phyloP scores from a whole-genome alignment of 2,797 vertebrate genomes.

The Heteromormyrus szaboi region DNA sequence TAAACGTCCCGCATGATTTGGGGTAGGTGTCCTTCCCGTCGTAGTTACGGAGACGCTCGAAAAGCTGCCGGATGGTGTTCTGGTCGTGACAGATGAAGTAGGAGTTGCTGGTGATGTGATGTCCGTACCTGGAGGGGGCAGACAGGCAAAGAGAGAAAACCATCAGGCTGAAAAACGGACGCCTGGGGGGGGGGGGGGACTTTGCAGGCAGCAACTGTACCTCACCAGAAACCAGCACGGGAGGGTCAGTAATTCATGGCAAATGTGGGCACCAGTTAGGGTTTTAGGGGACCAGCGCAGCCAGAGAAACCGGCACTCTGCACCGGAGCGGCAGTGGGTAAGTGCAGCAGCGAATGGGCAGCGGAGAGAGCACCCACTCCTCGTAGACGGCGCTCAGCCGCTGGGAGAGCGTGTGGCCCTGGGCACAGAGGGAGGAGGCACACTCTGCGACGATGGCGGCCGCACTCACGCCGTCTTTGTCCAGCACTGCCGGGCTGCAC shows the following conservation, averaged over 20 bases:
- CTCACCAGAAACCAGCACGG: not conserved
- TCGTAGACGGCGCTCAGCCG: constrained; percentile 81
- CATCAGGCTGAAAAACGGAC: not conserved
- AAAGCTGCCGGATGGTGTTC: constrained; percentile 73
- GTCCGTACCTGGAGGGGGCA: constrained; percentile 74
- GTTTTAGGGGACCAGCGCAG: not conserved
- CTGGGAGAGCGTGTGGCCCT: constrained; percentile 73
- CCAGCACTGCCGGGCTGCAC: constrained; percentile 88
- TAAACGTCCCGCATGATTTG: constrained; percentile 75
- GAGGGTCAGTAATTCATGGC: not conserved
- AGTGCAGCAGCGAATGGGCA: not conserved
- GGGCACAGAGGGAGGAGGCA: constrained; percentile 74
- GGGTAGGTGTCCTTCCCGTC: constrained; percentile 74
- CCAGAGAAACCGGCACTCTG: not conserved
- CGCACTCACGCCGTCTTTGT: constrained; percentile 94
- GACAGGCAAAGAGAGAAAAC: not conserved
- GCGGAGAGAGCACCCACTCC: constrained; percentile 68
- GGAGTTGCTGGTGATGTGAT: constrained; percentile 88
- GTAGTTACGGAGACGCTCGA: constrained; percentile 80
- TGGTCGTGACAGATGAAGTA: constrained; percentile 95
- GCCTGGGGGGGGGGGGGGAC: not conserved
- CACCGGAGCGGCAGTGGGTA: not conserved
- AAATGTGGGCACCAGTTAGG: not conserved
- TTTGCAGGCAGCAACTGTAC: not conserved
- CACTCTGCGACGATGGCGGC: constrained; percentile 88